Conservation (phyloP, 2,797 vertebrate genomes). For the Hypotaenidia philippensis region DNA sequence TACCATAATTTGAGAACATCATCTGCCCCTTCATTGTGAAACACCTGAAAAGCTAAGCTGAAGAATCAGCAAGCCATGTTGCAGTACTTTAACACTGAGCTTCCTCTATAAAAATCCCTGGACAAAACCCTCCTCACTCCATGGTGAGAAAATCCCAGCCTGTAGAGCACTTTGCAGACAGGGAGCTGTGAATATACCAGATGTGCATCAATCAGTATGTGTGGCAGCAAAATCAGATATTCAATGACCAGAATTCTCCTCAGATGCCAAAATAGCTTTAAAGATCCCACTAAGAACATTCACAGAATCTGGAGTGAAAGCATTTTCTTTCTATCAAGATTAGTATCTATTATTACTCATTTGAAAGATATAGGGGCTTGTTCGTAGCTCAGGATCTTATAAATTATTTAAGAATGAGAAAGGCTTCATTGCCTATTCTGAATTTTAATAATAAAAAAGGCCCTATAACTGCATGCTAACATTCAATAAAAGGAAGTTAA, state of each 20-base stretch:
- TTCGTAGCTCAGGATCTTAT: background rate
- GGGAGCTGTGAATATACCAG: background rate
- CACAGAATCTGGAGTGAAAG: background rate
- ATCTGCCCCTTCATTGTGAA: background rate
- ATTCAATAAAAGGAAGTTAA: background rate
- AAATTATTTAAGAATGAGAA: background rate
- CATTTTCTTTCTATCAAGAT: background rate
- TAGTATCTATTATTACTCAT: background rate
- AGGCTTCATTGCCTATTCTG: background rate
- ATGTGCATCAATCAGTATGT: background rate
- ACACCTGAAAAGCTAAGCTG: background rate
- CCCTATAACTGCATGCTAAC: background rate
- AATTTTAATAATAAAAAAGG: background rate
- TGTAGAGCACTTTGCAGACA: background rate
- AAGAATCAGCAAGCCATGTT: background rate
- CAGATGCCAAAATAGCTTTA: background rate
- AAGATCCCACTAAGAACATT: background rate
- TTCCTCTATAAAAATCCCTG: background rate
- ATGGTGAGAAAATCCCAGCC: accelerated
- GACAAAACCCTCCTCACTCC: background rate
- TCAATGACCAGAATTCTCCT: background rate
- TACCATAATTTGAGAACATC: background rate
- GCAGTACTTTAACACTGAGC: background rate
- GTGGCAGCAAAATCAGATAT: background rate
- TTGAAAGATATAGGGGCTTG: background rate